A percentile compares a stretch with the other conserved stretches of the same genome.
Conservation (phyloP, 2,888 invertebrate genomes). For the Thelaira solivaga region DNA sequence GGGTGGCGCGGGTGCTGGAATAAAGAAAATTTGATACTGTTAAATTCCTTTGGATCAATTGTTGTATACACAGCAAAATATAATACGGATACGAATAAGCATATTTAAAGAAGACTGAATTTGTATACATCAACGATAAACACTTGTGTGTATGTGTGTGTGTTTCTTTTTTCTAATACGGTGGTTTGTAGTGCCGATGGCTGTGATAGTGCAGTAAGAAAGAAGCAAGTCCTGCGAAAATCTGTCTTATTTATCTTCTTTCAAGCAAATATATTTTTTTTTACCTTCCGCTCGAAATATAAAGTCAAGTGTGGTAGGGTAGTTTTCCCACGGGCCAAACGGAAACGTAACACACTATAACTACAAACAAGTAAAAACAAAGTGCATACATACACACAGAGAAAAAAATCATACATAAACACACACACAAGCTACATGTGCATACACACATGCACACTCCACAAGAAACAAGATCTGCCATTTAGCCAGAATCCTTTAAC, state of each 20-base stretch:
- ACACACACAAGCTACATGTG: background rate
- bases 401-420: background rate
- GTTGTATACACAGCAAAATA: constrained; percentile 63
- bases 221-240: constrained; percentile 26
- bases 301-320: constrained; percentile 59
- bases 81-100: constrained; percentile 29
- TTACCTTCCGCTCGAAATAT: constrained; percentile 53
- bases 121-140: constrained; percentile 34
- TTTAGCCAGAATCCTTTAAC: constrained; percentile 5
- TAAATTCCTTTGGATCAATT: constrained; percentile 64
- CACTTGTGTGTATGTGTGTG: background rate
- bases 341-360: constrained; percentile 23
- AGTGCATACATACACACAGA: too few relatives aligned
- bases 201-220: background rate
- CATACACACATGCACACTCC: background rate
- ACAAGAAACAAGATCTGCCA: background rate
- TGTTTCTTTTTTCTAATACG: too few relatives aligned
- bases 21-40: constrained; percentile 59
- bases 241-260: constrained; percentile 27
- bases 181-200: background rate
- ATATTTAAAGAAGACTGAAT: constrained; percentile 42
- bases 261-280: constrained; percentile 38
- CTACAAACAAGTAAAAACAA: constrained; percentile 1
- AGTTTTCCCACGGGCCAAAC: constrained; percentile 54
- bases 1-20: constrained; percentile 56